Percentiles rank a stretch among this genome's conserved stretches.
Evolutionary conservation across 2,113 vertebrate species (phyloP).

Genomic region (Formicarius rufipectus): DNA sequence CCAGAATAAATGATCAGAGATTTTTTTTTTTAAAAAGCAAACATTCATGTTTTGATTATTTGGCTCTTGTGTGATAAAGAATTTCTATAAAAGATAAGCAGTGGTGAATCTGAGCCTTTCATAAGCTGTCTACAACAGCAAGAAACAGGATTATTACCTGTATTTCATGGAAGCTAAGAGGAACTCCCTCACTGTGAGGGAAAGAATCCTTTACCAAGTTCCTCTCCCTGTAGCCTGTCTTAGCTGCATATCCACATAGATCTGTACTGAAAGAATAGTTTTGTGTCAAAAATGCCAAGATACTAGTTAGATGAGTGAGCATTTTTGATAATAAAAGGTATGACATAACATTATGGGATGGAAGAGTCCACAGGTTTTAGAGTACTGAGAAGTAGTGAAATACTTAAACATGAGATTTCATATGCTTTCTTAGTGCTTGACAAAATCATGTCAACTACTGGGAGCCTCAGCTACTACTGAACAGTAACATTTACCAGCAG

Average conservation of each 20-base stretch:
- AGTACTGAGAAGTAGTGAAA: background rate
- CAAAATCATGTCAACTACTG: background rate
- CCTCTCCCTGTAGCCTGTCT: background rate
- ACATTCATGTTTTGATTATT: background rate
- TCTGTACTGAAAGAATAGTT: background rate
- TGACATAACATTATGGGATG: background rate
- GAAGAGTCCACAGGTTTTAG: background rate
- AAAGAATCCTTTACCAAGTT: background rate
- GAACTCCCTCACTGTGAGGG: background rate
- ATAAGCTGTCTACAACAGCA: background rate
- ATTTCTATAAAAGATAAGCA: background rate
- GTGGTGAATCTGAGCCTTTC: background rate
- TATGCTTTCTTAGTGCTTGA: background rate
- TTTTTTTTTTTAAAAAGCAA: background rate
- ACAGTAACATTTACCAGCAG: background rate
- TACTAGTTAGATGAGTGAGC: background rate
- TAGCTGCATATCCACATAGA: background rate
- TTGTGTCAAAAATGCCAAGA: background rate
- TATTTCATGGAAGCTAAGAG: background rate
- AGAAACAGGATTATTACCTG: background rate
- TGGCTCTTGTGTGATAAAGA: background rate
- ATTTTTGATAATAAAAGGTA: background rate
- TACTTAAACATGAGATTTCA: background rate
- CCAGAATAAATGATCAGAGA: background rate
- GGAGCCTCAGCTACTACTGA: background rate